Evolutionary conservation across 2,888 invertebrate species (phyloP), one percentile per base, ranked within the genome.

Genomic region (Deladenus siricidicola): DNA sequence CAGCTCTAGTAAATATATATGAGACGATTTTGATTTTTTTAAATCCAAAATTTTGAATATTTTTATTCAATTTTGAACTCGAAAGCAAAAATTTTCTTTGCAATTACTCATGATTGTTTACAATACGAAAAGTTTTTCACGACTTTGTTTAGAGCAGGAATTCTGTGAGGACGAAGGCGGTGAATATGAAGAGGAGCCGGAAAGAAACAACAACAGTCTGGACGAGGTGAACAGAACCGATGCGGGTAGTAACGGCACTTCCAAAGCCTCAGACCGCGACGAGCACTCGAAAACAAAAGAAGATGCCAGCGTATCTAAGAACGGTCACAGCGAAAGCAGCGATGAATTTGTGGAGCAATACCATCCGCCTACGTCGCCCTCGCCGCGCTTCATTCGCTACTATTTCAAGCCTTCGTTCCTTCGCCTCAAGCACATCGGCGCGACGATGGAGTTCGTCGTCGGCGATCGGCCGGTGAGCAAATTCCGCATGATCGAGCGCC

Each of bases 391-490:
- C 82, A 94, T 96, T n/a, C 86, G 94, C 47, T 96, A 96, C 81
- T 92, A 94, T 81, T 96, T 96, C 81, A 93, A 92, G n/a, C 90
- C 93, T 29, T 89, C 93, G 78, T 96, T 96, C 83, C 85, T 96
- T 30, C 65, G 67, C 10, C 58, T 65, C 65, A 91, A 90, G 81
- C 91, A 92, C 73, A 91, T 96, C 56, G 96, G 96, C 66, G 94
- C 96, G 24, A 94, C 93, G 89, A 92, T 98, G 65, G 96, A 96
- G 82, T 96, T 96, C 80, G 89, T 90, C 10, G 92, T 96, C 26
- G 96, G 96, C 24, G 85, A 87, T 65, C 86, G 87, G 72, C 88
- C 93, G 29, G 90, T 96, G 1, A 89, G 80, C 79, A 89, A 91
- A 80, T 96, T 98, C 82, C 85, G 96, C 58, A 98, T 96, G 96